A percentile compares a stretch with the other conserved stretches of the same genome.
phyloP scores from a whole-genome alignment of 2,113 vertebrate genomes.

The Pelmatolapia mariae region DNA sequence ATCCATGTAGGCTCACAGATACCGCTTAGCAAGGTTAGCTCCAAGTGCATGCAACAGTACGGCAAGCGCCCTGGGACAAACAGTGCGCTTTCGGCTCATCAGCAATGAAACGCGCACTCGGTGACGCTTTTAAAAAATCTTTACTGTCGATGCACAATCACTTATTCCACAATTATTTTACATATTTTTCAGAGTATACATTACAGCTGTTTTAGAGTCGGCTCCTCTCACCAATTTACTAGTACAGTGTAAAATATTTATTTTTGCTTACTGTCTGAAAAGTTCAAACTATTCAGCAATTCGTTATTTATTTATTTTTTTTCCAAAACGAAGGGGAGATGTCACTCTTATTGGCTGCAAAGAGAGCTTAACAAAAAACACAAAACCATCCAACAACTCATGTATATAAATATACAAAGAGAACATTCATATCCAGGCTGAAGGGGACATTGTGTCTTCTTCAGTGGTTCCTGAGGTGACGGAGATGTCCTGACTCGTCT shows the following conservation, averaged over 20 bases:
- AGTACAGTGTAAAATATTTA: background rate
- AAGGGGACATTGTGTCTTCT: background rate
- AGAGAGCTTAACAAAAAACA: background rate
- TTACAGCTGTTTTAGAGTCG: background rate
- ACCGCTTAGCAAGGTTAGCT: background rate
- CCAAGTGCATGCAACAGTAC: background rate
- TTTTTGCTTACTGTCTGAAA: background rate
- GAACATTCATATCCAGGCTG: background rate
- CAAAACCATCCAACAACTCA: background rate
- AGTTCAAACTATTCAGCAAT: background rate
- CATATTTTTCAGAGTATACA: background rate
- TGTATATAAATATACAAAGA: background rate
- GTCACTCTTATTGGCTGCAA: background rate
- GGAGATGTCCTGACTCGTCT: background rate
- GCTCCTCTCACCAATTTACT: background rate
- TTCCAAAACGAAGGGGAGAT: background rate
- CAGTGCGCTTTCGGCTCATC: background rate
- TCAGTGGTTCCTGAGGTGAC: slow-evolving; percentile 18
- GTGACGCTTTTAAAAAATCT: background rate
- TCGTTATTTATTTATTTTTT: background rate
- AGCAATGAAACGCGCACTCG: background rate
- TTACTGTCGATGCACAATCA: background rate
- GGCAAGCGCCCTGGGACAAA: background rate
- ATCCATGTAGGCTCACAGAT: background rate
- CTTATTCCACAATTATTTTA: background rate